These are phyloP conservation scores for Patiria pectinifera DNA, from an alignment of 53 echinoderm and acorn worm species.

Conservation along the genomic window DNA sequence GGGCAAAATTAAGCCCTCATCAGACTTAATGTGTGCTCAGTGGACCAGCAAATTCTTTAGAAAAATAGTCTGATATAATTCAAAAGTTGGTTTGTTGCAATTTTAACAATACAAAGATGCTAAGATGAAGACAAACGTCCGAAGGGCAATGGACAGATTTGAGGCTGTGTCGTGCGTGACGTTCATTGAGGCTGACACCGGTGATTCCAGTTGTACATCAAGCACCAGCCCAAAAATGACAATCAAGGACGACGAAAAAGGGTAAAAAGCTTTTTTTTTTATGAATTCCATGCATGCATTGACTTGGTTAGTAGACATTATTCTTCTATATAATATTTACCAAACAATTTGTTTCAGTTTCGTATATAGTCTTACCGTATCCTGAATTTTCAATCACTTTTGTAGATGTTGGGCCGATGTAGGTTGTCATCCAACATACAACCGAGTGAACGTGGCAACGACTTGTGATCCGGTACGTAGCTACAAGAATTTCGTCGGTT, in stretches of 20 bases:
- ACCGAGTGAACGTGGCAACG: background rate
- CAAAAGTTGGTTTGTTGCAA: too few relatives aligned
- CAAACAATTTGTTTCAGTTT: background rate
- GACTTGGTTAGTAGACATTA: too few relatives aligned
- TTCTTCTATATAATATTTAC: too few relatives aligned
- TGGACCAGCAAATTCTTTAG: too few relatives aligned
- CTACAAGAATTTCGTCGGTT: too few relatives aligned
- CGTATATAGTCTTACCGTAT: background rate
- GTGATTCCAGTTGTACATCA: background rate
- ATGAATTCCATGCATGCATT: too few relatives aligned
- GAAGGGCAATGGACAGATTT: background rate
- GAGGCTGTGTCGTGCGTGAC: conserved; percentile 11
- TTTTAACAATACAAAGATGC: background rate
- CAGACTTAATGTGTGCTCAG: too few relatives aligned
- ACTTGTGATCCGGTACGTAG: conserved; percentile 10
- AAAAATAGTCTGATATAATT: too few relatives aligned
- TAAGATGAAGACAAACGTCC: background rate
- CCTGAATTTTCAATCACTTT: background rate
- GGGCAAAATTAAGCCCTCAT: too few relatives aligned
- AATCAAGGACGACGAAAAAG: background rate
- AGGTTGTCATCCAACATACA: background rate
- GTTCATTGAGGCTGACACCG: background rate
- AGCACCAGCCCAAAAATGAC: background rate
- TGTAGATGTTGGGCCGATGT: conserved; percentile 41
- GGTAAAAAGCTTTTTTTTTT: conserved; percentile 9